Evolutionary conservation across 2,888 invertebrate species (phyloP), one percentile per base, ranked within the genome.

Genomic region (Athalia rosae): DNA sequence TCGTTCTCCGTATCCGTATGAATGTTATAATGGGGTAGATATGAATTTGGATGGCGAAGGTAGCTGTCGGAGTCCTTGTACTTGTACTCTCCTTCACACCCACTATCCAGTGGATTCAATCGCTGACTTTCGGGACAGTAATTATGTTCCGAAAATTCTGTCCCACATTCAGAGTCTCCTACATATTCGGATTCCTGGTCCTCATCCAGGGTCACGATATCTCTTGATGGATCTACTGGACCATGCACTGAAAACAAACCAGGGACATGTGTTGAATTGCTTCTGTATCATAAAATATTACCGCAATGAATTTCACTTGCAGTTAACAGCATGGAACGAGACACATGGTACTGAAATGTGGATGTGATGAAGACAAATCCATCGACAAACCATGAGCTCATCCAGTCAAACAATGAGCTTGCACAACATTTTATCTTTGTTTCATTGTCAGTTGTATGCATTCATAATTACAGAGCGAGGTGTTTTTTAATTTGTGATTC

Each of bases 21-120:
- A 84, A 93, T 93, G 87, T 93, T 94, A 89, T 94, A 94, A 80
- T 92, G 91, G 76, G 95, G 95, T 86, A 96, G 92, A 91, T 96
- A 97, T 84, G 95, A 93, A 90, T 97, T 95, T 78, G 95, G 96
- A 92, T 96, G 96, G 85, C 95, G 93, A 86, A 95, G 92, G 90
- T 96, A 96, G 87, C 94, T 93, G 85, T 94, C 94, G 81, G 92
- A 89, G 66, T 89, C 85, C 82, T 92, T 91, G 84, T 92, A 92
- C 80, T 91, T 89, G 82, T 90, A 90, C 76, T 90, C 90, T 56
- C 89, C 93, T 87, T 93, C 93, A 85, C 92, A 93, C 82, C 93
- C 93, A 89, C 93, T 93, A 87, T 93, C 93, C 83, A 93, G 90
- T 76, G 93, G 93, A 88, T 93, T 93, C 82, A 93, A 89, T 85